A percentile compares a stretch with the other conserved stretches of the same genome.
These are phyloP conservation scores for Malurus alboscapulatus DNA, from an alignment of 2,113 vertebrate genomes.

Conservation along the genomic window DNA sequence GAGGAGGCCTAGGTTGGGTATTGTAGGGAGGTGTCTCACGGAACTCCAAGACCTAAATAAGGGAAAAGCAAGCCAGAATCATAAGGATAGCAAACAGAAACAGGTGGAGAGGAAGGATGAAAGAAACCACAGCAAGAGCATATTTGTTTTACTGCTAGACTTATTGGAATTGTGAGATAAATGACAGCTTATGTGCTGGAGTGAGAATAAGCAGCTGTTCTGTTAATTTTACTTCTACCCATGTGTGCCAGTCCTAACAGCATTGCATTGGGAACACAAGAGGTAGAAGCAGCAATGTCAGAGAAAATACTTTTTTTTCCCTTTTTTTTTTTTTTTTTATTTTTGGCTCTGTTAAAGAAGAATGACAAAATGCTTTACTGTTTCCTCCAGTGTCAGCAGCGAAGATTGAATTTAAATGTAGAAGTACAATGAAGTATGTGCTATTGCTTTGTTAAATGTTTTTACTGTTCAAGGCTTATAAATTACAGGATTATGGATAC, in stretches of 20 bases:
- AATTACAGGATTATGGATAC: not conserved
- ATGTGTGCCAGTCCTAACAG: not conserved
- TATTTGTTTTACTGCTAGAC: not conserved
- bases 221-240: slow-evolving; percentile 15
- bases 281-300: not conserved
- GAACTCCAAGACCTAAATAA: not conserved
- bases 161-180: slow-evolving; percentile 16
- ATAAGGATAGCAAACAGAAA: not conserved
- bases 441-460: not conserved
- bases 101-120: not conserved
- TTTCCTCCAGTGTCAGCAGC: not conserved
- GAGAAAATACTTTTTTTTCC: not conserved
- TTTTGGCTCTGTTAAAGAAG: not conserved
- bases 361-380: not conserved
- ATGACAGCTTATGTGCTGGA: not conserved
- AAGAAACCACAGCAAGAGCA: not conserved
- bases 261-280: not conserved
- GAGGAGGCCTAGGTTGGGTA: not conserved
- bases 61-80: not conserved
- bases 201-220: slow-evolving; percentile 29
- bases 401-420: not conserved
- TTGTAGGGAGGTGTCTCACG: not conserved
- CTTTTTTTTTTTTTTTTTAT: not conserved
- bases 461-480: not conserved
- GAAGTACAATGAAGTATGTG: not conserved